phyloP scores from a whole-genome alignment of 1,140 invertebrate genomes.

The Drosophila pallidifrons region DNA sequence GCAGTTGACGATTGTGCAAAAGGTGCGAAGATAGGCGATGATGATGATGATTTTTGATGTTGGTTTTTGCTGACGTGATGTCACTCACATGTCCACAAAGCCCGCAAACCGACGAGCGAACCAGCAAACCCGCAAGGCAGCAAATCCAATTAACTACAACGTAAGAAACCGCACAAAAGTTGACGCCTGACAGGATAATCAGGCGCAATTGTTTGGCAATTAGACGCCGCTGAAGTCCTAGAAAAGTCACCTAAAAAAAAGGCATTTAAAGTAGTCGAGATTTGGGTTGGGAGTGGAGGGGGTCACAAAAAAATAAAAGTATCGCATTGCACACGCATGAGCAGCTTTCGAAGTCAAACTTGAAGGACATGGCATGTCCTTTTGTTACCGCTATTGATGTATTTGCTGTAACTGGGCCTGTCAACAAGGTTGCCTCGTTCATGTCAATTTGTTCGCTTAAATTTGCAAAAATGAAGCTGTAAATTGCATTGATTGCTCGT shows the following conservation, averaged over 20 bases:
- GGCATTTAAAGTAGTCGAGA: slow-evolving; percentile 61
- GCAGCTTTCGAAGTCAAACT: slow-evolving; percentile 69
- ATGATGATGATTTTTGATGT: slow-evolving; percentile 4
- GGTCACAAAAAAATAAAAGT: slow-evolving; percentile 42
- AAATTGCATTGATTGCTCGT: slow-evolving; percentile 78
- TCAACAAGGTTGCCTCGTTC: slow-evolving; percentile 52
- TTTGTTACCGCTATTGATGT: slow-evolving; percentile 39
- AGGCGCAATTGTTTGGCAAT: slow-evolving; percentile 79
- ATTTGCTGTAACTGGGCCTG: slow-evolving; percentile 51
- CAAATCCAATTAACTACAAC: slow-evolving; percentile 70
- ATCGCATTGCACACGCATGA: slow-evolving; percentile 76
- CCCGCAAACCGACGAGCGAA: slow-evolving; percentile 12
- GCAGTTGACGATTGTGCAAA: slow-evolving; percentile 47
- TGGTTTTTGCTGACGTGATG: slow-evolving; percentile 62
- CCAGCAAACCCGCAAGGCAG: slow-evolving; percentile 38
- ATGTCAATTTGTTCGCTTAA: slow-evolving; percentile 57
- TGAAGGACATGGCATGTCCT: slow-evolving; percentile 66
- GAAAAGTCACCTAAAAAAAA: slow-evolving; percentile 63
- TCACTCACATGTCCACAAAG: slow-evolving; percentile 66
- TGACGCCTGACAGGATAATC: slow-evolving; percentile 75
- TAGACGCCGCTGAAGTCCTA: slow-evolving; percentile 69
- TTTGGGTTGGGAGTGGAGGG: neutral
- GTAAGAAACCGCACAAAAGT: slow-evolving; percentile 74
- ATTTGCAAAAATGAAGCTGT: slow-evolving; percentile 81
- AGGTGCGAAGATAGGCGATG: slow-evolving; percentile 42